A percentile compares a stretch with the other conserved stretches of the same genome.
Evolutionary conservation across 2,797 vertebrate genomes (phyloP).

Genomic region (Bovichtus diacanthus): DNA sequence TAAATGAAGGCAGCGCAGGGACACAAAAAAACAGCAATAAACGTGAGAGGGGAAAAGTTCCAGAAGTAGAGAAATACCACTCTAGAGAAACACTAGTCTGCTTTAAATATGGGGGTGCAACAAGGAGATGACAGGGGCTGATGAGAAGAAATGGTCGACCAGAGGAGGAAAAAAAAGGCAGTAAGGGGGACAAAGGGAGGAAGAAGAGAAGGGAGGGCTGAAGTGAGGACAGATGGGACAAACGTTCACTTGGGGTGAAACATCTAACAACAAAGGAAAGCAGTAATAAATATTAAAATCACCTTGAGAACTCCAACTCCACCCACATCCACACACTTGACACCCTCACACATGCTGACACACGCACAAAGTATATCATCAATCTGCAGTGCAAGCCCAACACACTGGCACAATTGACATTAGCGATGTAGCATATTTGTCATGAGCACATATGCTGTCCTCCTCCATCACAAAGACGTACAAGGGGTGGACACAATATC

Average conservation of each 20-base stretch:
- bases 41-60: slow-evolving; percentile 21
- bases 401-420: not conserved
- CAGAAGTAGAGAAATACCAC: slow-evolving; percentile 26
- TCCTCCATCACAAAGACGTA: not conserved
- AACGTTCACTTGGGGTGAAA: slow-evolving; percentile 15
- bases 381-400: slow-evolving; percentile 7
- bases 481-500: not conserved
- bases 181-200: slow-evolving; percentile 9
- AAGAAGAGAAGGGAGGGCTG: not conserved
- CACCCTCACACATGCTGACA: slow-evolving; percentile 8
- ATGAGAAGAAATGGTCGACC: slow-evolving; percentile 19
- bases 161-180: not conserved
- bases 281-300: slow-evolving; percentile 60
- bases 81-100: slow-evolving; percentile 21
- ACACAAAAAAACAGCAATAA: slow-evolving; percentile 5
- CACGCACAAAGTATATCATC: slow-evolving; percentile 4
- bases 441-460: slow-evolving; percentile 10
- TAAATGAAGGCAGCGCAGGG: not conserved
- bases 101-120: slow-evolving; percentile 4
- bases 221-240: slow-evolving; percentile 12
- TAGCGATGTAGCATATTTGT: slow-evolving; percentile 7
- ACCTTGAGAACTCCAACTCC: slow-evolving; percentile 48
- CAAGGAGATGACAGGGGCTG: slow-evolving; percentile 15
- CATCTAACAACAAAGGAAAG: slow-evolving; percentile 33
- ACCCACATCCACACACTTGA: slow-evolving; percentile 14